Base-by-base conservation (phyloP, 2,888 invertebrate genomes). In the Elysia crispata region DNA sequence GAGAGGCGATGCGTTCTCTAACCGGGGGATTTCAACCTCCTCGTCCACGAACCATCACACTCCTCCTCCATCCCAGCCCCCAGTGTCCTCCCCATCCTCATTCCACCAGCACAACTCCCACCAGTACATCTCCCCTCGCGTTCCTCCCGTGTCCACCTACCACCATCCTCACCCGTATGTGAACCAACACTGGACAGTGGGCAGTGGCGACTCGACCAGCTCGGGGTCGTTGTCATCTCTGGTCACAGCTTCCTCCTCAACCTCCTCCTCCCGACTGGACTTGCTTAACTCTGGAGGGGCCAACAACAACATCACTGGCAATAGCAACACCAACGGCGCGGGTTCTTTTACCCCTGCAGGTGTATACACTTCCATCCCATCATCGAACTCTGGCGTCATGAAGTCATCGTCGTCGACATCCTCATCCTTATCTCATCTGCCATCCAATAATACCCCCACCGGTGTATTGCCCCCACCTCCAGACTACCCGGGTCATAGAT, bases 381-480 rank as follows among this genome's bases (percentile, higher is more conserved):
- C 57, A 69, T 54, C 82, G n/a, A 66, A 77, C 70, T 28, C 72
- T 50, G 64, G 69, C 66, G 3, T 41, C 5, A 41, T 41, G 41
- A 41, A 41, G 11, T 41, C 41, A 41, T 41, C 41, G 41, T 41
- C 41, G 41, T 41, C 41, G 41, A 18, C 79, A 33, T 30, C 64
- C 74, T 23, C 57, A 50, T 41, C 64, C 3, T 31, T 60, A 25
- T 25, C 49, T 3, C 41, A n/a, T 15, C n/a, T 23, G n/a, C 60
- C n/a, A 5, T n/a, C n/a, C 60, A 5, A 60, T 15, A 25, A 15
- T 15, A 60, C 60, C 5, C 6, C 60, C 60, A n/a, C 60, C 3
- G 41, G 41, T 3, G 41, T 3, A 41, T 85, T 90, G 28, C 89
- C 90, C 0, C 90, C 91, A 31, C 89, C 90, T 0, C 90, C 91